Conservation (phyloP, 2,888 invertebrate genomes). For the Notocelia uddmanniana region DNA sequence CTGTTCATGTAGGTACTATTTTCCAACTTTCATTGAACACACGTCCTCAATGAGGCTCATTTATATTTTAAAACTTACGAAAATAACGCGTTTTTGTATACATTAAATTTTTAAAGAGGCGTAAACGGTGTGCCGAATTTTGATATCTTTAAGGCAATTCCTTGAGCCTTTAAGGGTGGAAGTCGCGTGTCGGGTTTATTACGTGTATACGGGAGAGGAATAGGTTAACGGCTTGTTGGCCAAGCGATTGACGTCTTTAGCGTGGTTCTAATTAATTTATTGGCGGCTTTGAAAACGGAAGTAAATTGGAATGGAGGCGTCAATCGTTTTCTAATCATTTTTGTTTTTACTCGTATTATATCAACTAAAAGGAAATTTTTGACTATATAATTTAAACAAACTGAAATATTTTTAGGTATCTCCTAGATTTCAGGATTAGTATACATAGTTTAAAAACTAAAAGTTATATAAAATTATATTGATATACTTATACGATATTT, state of each 20-base stretch:
- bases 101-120: slow-evolving; percentile 71
- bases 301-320: slow-evolving; percentile 64
- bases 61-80: slow-evolving; percentile 76
- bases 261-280: slow-evolving; percentile 80
- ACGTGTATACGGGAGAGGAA: slow-evolving; percentile 63
- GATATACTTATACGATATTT: too few species aligned
- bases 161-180: slow-evolving; percentile 60
- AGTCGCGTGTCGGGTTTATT: slow-evolving; percentile 59
- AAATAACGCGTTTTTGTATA: slow-evolving; percentile 79
- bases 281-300: slow-evolving; percentile 79
- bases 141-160: slow-evolving; percentile 68
- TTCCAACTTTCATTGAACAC: slow-evolving; percentile 79
- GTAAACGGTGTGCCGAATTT: slow-evolving; percentile 81
- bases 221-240: slow-evolving; percentile 58
- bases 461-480: too few species aligned
- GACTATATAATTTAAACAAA: too few species aligned
- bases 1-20: slow-evolving; percentile 71
- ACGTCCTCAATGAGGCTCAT: slow-evolving; percentile 81
- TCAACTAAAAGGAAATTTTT: too few species aligned
- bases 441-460: too few species aligned
- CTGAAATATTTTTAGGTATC: too few species aligned
- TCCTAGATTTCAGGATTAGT: background rate
- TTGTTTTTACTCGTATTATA: background rate
- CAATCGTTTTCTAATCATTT: background rate
- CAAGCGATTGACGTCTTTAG: slow-evolving; percentile 82